Conservation (phyloP, 2,888 invertebrate genomes). For the Zaprionus obscuricornis region DNA sequence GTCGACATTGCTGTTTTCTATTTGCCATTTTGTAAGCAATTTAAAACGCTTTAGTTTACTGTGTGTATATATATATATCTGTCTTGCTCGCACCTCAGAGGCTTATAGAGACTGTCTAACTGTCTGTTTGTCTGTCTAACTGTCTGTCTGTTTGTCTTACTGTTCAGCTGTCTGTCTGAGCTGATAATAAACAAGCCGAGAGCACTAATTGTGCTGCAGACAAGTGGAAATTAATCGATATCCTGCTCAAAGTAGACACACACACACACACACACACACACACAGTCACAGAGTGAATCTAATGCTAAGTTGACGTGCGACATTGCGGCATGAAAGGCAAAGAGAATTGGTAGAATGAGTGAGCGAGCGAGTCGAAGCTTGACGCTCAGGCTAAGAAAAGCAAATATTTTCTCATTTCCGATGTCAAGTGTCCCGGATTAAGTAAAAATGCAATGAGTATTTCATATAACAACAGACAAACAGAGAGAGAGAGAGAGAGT, state of each 20-base stretch:
- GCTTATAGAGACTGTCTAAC: neutral
- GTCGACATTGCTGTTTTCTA: slow-evolving; percentile 34
- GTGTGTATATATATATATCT: neutral
- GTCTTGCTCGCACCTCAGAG: neutral
- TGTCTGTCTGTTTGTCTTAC: neutral
- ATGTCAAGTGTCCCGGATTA: slow-evolving; percentile 46
- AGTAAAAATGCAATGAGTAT: slow-evolving; percentile 45
- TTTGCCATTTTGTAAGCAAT: slow-evolving; percentile 52
- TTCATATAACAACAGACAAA: slow-evolving; percentile 13
- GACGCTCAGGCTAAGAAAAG: slow-evolving; percentile 31
- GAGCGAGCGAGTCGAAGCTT: neutral
- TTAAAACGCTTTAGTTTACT: slow-evolving; percentile 39
- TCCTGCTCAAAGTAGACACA: slow-evolving; percentile 61
- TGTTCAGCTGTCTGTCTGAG: slow-evolving; percentile 18
- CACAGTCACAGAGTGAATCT: no score
- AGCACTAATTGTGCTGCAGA: slow-evolving; percentile 72
- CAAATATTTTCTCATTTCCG: slow-evolving; percentile 71
- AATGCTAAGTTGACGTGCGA: slow-evolving; percentile 36
- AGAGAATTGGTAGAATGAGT: no score
- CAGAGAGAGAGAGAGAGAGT: slow-evolving; percentile 2
- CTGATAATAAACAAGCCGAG: slow-evolving; percentile 63
- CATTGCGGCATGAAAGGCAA: neutral
- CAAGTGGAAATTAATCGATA: slow-evolving; percentile 76
- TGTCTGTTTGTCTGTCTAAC: neutral
- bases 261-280: slow-evolving; percentile 4